Percentiles rank a stretch among this genome's conserved stretches.
phyloP scores from a whole-genome alignment of 1,140 invertebrate genomes.

The Nylanderia fulva region DNA sequence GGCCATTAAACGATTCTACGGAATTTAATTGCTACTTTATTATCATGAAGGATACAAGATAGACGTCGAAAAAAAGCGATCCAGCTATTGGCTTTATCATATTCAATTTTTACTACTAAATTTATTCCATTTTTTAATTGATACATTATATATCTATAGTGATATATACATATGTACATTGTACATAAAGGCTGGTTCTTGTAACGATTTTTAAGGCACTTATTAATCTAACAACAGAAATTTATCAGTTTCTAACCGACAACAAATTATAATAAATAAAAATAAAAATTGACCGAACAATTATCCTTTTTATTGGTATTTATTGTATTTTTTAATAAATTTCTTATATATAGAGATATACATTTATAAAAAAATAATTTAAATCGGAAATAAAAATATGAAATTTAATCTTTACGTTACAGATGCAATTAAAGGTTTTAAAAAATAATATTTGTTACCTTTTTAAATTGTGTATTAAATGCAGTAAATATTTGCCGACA shows the following conservation, averaged over 20 bases:
- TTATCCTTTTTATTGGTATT: too few relatives aligned
- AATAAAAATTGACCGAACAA: too few relatives aligned
- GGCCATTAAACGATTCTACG: conserved; percentile 73
- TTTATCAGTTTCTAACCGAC: too few relatives aligned
- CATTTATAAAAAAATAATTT: conserved; percentile 1
- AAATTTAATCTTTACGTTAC: not conserved
- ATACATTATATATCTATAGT: not conserved
- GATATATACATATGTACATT: not conserved
- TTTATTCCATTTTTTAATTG: not conserved
- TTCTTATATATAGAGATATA: not conserved
- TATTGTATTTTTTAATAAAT: too few relatives aligned
- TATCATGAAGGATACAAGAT: conserved; percentile 22
- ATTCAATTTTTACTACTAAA: conserved; percentile 8
- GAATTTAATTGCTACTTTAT: conserved; percentile 73
- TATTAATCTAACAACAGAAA: too few relatives aligned
- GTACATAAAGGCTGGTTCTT: too few relatives aligned
- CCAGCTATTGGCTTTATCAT: not conserved
- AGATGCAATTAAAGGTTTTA: not conserved
- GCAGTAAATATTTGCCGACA: not conserved
- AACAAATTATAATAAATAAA: too few relatives aligned
- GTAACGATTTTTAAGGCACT: too few relatives aligned
- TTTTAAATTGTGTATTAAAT: not conserved
- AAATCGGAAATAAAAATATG: not conserved
- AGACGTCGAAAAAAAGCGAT: not conserved
- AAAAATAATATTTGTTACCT: conserved; percentile 2